These are phyloP conservation scores for Chinchilla lanigera DNA, from an alignment of 2,113 vertebrate species.

Conservation along the genomic window DNA sequence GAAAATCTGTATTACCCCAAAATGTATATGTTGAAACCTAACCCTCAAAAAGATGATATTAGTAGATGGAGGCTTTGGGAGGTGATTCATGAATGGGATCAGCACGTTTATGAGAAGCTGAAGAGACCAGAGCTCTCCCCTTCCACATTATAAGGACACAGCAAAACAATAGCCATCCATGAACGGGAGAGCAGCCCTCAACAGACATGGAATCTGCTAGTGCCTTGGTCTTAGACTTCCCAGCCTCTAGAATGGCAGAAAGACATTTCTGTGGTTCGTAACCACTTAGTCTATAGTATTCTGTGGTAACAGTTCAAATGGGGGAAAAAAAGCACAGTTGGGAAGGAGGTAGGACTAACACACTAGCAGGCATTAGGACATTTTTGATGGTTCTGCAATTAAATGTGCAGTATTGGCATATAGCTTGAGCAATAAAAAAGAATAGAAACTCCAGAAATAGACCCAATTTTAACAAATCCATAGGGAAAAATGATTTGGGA, in stretches of 20 bases:
- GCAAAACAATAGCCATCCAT: not conserved
- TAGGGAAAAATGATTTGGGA: constrained; percentile 42
- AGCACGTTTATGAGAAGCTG: not conserved
- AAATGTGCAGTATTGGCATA: constrained; percentile 9
- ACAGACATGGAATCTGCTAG: not conserved
- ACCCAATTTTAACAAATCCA: constrained; percentile 35
- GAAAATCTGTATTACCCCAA: not conserved
- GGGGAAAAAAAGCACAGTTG: not conserved
- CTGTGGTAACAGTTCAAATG: not conserved
- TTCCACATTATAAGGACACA: not conserved
- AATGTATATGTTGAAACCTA: not conserved
- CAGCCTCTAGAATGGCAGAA: not conserved
- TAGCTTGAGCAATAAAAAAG: not conserved
- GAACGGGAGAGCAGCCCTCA: not conserved
- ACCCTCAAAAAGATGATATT: not conserved
- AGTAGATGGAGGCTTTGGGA: not conserved
- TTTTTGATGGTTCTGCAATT: constrained; percentile 36
- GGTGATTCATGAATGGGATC: not conserved
- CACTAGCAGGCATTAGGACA: not conserved
- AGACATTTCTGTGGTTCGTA: not conserved
- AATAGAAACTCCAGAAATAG: constrained; percentile 38
- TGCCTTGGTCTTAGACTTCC: not conserved
- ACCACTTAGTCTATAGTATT: not conserved
- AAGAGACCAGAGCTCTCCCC: not conserved
- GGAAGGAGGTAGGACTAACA: not conserved